Evolutionary conservation across 1,140 invertebrate species (phyloP).

Genomic region (Drosophila bipectinata): DNA sequence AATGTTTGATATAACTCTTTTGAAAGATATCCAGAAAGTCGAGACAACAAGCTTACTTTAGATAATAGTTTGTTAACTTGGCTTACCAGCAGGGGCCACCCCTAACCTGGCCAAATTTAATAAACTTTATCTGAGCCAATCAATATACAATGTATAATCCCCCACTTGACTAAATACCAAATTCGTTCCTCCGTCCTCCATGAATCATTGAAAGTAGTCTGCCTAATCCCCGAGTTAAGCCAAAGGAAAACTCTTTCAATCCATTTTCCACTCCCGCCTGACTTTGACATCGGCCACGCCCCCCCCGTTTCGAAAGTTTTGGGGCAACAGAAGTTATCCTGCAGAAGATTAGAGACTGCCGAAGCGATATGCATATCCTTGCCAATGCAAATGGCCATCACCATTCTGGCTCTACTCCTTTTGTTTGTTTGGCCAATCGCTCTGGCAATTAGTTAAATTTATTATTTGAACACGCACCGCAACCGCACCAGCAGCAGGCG

Average conservation of each 20-base stretch:
- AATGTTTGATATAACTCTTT: background rate
- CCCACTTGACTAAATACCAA: conserved; percentile 11
- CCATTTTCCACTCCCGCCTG: conserved; percentile 35
- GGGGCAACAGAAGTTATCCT: conserved; percentile 32
- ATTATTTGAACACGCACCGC: conserved; percentile 76
- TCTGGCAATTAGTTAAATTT: conserved; percentile 78
- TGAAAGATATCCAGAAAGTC: background rate
- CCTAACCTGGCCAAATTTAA: background rate
- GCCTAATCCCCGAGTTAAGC: conserved; percentile 30
- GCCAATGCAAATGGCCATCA: conserved; percentile 41
- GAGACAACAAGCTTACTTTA: background rate
- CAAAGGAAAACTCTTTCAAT: conserved; percentile 24
- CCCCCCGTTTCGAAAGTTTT: conserved; percentile 20
- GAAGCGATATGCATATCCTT: conserved; percentile 21
- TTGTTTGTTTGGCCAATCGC: conserved; percentile 55
- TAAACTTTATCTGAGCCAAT: background rate
- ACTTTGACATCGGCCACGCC: conserved; percentile 39
- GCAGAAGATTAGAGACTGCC: conserved; percentile 37
- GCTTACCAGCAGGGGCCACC: background rate
- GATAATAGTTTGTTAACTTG: background rate
- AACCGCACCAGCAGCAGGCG: conserved; percentile 51
- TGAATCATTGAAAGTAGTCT: conserved; percentile 30
- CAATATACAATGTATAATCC: background rate
- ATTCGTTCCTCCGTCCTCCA: conserved; percentile 16
- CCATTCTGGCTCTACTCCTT: conserved; percentile 22